A percentile compares a stretch with the other conserved stretches of the same genome.
These are phyloP conservation scores for Regulus satrapa DNA, from an alignment of 2,113 vertebrate species.

Conservation along the genomic window DNA sequence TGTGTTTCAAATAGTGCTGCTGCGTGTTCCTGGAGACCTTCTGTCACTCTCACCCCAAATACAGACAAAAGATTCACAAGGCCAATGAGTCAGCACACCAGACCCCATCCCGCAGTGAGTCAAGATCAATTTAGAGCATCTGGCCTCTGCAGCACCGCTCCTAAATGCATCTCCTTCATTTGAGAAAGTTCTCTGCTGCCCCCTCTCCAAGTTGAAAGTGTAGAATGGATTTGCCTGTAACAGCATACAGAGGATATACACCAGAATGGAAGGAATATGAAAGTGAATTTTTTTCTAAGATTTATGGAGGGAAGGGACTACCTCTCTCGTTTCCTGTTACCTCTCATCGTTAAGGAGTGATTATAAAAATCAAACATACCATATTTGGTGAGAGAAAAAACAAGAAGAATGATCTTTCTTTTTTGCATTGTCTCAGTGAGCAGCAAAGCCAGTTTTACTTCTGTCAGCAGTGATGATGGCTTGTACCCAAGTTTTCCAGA, in stretches of 20 bases:
- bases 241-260: neutral
- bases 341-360: neutral
- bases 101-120: neutral
- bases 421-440: neutral
- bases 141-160: neutral
- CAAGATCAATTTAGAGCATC: neutral
- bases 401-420: neutral
- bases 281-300: accelerated
- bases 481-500: neutral
- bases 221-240: neutral
- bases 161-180: neutral
- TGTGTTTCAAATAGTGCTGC: neutral
- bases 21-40: slow-evolving; percentile 56
- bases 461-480: neutral
- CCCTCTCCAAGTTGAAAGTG: neutral
- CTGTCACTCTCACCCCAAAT: slow-evolving; percentile 11
- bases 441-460: neutral
- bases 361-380: neutral
- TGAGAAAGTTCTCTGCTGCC: neutral
- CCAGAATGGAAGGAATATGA: neutral
- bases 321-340: neutral
- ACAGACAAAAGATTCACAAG: neutral
- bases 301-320: neutral
- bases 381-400: neutral
- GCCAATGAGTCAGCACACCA: neutral